A percentile compares a stretch with the other conserved stretches of the same genome.
These are phyloP conservation scores for Philopedon plagiatum DNA, from an alignment of 2,888 invertebrate species.

Conservation along the genomic window DNA sequence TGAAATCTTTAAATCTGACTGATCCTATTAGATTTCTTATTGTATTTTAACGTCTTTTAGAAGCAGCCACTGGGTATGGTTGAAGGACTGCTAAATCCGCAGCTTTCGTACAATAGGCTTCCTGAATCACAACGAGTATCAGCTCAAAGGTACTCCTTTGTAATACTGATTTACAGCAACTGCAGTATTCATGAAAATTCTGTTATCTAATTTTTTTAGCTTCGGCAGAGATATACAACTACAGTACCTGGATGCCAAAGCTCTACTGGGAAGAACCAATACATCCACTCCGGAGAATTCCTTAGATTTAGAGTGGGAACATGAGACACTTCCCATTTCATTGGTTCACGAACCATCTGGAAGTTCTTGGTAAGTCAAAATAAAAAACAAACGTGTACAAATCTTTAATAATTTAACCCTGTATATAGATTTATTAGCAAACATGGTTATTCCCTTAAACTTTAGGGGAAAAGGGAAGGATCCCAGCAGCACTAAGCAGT, in stretches of 20 bases:
- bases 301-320: slow-evolving; percentile 81
- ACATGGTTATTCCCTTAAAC: too few relatives aligned
- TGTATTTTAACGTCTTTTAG: slow-evolving; percentile 60
- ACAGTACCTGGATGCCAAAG: slow-evolving; percentile 74
- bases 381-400: too few relatives aligned
- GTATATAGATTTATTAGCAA: too few relatives aligned
- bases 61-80: slow-evolving; percentile 67
- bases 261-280: slow-evolving; percentile 66
- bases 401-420: not conserved
- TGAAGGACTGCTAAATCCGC: slow-evolving; percentile 65
- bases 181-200: slow-evolving; percentile 3
- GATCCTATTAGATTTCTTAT: too few relatives aligned
- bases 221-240: slow-evolving; percentile 72
- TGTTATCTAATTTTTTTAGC: slow-evolving; percentile 34
- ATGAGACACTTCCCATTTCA: slow-evolving; percentile 71
- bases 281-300: slow-evolving; percentile 77
- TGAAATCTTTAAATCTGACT: too few relatives aligned
- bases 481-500: too few relatives aligned
- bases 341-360: slow-evolving; percentile 64
- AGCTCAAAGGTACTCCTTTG: slow-evolving; percentile 61
- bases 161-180: not conserved
- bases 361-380: slow-evolving; percentile 63
- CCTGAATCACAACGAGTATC: slow-evolving; percentile 66
- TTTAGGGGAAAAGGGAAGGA: too few relatives aligned
- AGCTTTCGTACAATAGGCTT: slow-evolving; percentile 65